Base-by-base conservation (phyloP, 2,797 vertebrate species). In the Artibeus lituratus region DNA sequence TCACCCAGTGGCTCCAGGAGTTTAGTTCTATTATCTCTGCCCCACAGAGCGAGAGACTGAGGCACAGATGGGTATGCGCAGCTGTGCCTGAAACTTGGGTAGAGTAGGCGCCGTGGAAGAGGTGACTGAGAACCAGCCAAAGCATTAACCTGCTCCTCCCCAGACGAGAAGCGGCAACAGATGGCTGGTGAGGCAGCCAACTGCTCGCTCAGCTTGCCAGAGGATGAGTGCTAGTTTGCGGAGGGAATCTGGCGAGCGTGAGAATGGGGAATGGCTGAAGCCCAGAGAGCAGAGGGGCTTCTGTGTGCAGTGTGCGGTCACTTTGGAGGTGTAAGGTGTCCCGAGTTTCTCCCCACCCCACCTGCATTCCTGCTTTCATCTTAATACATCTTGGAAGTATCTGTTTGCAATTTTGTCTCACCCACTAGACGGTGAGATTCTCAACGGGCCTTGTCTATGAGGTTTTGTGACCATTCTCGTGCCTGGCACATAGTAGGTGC, bases 71-170 rank as follows among this genome's bases (percentile, higher is more conserved):
- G 94, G 78, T 74, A 10, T 22, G 10, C 10, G 8, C 94, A 94
- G 94, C 97, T 96, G 92, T 49, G 92, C 85, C 90, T 44, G 39
- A 39, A 39, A 62, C 86, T 94, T 55, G 91, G 94, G 93, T 85
- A 88, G 93, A 93, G 55, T 44, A 88, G 95, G 69, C n/a, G 2
- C 95, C n/a, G 70, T 77, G 87, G 81, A 92, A 73, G 91, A 94
- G 96, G 97, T 96, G 96, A 88, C 94, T 87, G 91, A 87, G 91
- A 93, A 96, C 55, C 97, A 97, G 97, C 96, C 0, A 94, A 55
- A 18, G 87, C 94, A 96, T 97, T 98, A 96, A 97, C 96, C 96
- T 97, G 78, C 94, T 95, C 91, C 95, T 96, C 97, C 96, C 93
- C 84, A 95, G 92, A 88, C n/a, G 19, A 95, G 90, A 70, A 93